These are phyloP conservation scores for Campopleginae sp. DNA, from an alignment of 2,888 invertebrate species.

Conservation along the genomic window DNA sequence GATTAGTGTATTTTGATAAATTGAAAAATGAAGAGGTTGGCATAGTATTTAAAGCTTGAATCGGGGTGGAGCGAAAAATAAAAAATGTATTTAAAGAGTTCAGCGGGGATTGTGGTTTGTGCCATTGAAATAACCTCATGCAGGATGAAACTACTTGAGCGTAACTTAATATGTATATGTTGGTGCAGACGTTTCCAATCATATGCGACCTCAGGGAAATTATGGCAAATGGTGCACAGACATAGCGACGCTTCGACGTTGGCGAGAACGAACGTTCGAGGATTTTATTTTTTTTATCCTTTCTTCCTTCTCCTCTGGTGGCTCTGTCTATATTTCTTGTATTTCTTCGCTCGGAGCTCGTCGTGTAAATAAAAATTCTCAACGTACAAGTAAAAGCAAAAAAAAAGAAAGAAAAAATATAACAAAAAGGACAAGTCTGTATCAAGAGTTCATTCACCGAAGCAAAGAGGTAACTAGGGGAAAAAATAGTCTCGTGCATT, in stretches of 20 bases:
- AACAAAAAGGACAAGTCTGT: conserved; percentile 29
- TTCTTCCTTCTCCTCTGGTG: not conserved
- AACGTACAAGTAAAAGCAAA: conserved; percentile 12
- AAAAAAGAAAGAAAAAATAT: not conserved
- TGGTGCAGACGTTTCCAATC: conserved; percentile 50
- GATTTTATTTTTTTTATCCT: conserved; percentile 17
- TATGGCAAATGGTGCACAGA: conserved; percentile 39
- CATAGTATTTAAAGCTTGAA: conserved; percentile 11
- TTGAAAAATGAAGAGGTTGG: not conserved
- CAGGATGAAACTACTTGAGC: conserved; percentile 30
- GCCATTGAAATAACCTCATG: conserved; percentile 31
- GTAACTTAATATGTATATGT: conserved; percentile 40
- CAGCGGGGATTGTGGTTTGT: conserved; percentile 29
- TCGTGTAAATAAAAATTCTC: conserved; percentile 44
- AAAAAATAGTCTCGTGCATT: conserved; percentile 56
- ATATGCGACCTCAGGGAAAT: conserved; percentile 58
- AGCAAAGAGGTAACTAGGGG: conserved; percentile 41
- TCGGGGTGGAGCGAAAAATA: conserved; percentile 14
- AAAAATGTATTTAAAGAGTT: conserved; percentile 17
- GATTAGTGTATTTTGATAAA: not conserved
- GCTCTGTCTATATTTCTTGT: not conserved
- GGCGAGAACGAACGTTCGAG: conserved; percentile 14
- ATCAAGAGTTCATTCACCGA: conserved; percentile 53
- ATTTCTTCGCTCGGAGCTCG: conserved; percentile 15
- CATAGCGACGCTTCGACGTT: conserved; percentile 15